phyloP scores from a whole-genome alignment of 2,888 invertebrate genomes.

The Exephanes ischioxanthus region DNA sequence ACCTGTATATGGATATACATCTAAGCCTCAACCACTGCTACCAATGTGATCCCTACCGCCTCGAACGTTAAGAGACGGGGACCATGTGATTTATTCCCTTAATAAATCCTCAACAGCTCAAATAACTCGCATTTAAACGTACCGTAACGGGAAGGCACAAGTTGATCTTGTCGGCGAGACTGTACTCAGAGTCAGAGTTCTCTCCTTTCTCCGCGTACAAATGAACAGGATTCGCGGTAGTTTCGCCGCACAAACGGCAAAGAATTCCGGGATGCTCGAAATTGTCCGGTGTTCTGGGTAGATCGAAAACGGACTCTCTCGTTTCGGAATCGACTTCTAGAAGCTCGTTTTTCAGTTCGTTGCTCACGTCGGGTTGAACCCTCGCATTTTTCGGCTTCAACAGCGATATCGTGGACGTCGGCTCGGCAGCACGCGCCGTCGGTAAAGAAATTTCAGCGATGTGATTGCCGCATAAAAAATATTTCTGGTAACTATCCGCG shows the following conservation, averaged over 20 bases:
- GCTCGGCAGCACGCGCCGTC: neutral
- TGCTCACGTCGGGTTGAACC: neutral
- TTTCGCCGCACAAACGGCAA: constrained; percentile 68
- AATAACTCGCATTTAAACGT: constrained; percentile 1
- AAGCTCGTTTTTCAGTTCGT: neutral
- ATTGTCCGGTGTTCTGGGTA: constrained; percentile 23
- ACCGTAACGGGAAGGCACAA: constrained; percentile 69
- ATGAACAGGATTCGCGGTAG: constrained; percentile 54
- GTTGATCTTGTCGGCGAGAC: constrained; percentile 68
- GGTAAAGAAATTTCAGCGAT: neutral
- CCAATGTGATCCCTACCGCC: too few relatives aligned
- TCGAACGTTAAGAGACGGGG: neutral
- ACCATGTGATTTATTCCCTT: neutral
- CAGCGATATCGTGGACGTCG: constrained; percentile 5
- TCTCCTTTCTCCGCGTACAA: constrained; percentile 47
- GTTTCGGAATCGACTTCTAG: neutral
- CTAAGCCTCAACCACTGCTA: too few relatives aligned
- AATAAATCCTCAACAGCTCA: too few relatives aligned
- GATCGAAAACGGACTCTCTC: constrained; percentile 22
- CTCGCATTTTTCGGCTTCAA: constrained; percentile 38
- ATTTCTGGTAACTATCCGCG: constrained; percentile 4
- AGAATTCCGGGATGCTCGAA: constrained; percentile 61
- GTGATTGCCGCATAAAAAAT: constrained; percentile 41
- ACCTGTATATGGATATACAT: too few relatives aligned
- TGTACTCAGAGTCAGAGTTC: constrained; percentile 51